Conservation (phyloP, 1,140 invertebrate genomes). For the Pseudomyrmex dendroicus region DNA sequence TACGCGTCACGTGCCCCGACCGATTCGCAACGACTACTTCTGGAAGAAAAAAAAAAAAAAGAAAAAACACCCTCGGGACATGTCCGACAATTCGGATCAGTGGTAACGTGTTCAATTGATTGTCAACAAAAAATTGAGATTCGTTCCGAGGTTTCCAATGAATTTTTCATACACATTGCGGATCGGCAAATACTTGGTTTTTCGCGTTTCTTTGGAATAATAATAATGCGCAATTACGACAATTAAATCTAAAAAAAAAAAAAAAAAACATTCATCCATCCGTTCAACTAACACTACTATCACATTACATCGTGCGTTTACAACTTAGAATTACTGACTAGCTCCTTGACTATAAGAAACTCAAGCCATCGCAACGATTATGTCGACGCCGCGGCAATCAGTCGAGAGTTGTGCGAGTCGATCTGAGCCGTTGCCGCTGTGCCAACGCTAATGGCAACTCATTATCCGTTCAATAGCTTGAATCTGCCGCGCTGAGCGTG, state of each 20-base stretch:
- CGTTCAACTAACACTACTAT: too few relatives aligned
- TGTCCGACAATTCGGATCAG: background rate
- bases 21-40: background rate
- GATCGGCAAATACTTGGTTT: background rate
- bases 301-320: too few relatives aligned
- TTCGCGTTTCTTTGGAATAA: background rate
- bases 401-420: slow-evolving; percentile 15
- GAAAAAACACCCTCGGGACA: background rate
- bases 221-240: background rate
- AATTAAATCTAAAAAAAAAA: background rate
- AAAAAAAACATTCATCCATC: too few relatives aligned
- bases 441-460: slow-evolving; percentile 42
- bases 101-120: background rate
- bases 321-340: too few relatives aligned
- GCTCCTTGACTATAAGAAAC: too few relatives aligned
- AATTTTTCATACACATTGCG: background rate
- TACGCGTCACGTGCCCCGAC: background rate
- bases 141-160: background rate
- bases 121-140: background rate
- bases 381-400: slow-evolving; percentile 21
- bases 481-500: slow-evolving; percentile 19
- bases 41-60: background rate
- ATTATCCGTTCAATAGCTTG: slow-evolving; percentile 43
- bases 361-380: background rate
- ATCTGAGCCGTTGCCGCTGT: slow-evolving; percentile 10